Percentiles rank a stretch among this genome's conserved stretches.
These are phyloP conservation scores for Beris chalybata DNA, from an alignment of 2,888 invertebrate species.

Conservation along the genomic window DNA sequence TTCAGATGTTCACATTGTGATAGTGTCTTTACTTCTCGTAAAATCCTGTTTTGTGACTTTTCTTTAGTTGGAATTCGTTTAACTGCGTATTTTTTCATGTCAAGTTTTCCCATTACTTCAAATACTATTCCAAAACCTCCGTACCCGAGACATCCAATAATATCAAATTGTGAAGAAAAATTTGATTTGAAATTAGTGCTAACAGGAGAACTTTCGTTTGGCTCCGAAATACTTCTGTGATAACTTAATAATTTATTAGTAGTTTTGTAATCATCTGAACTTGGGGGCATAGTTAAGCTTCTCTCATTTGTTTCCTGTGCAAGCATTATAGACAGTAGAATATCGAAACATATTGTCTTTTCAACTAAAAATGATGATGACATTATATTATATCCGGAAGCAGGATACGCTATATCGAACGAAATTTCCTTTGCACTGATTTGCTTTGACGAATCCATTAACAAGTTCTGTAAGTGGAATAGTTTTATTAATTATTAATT, in stretches of 20 bases:
- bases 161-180: constrained; percentile 83
- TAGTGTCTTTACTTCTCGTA: constrained; percentile 92
- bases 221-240: constrained; percentile 48
- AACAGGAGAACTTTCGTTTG: constrained; percentile 40
- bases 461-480: background rate
- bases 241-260: constrained; percentile 49
- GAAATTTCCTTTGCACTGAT: too few species aligned
- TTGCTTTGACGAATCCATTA: too few species aligned
- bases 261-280: constrained; percentile 59
- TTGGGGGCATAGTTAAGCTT: background rate
- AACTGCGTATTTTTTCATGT: constrained; percentile 91
- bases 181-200: constrained; percentile 59
- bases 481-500: background rate
- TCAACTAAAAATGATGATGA: too few species aligned
- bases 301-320: background rate
- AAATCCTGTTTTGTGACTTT: constrained; percentile 80
- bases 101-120: constrained; percentile 89
- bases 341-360: too few species aligned
- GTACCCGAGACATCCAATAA: constrained; percentile 76
- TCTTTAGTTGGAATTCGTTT: constrained; percentile 90
- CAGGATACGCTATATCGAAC: too few species aligned
- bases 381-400: too few species aligned
- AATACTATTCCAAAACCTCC: constrained; percentile 98
- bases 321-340: too few species aligned
- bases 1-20: constrained; percentile 93